These are phyloP conservation scores for Pelobates cultripes DNA, from an alignment of 2,797 vertebrate genomes.

Conservation along the genomic window DNA sequence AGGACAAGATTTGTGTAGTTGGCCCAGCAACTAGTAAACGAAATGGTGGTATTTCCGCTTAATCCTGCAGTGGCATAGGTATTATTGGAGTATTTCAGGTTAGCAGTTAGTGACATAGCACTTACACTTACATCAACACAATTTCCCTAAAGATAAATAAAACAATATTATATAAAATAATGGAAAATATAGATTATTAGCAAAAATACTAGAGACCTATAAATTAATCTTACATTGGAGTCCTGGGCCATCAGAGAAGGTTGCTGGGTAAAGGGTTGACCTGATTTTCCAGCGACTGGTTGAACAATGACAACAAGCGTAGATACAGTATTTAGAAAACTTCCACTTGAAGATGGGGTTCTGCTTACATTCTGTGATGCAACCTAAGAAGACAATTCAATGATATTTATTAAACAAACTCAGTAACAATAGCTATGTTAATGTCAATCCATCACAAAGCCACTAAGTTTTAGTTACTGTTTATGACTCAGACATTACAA, in stretches of 20 bases:
- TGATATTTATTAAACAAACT: too few relatives aligned
- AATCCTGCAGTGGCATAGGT: constrained; percentile 66
- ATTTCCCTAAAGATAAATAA: constrained; percentile 67
- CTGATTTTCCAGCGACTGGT: constrained; percentile 55
- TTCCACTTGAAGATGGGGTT: constrained; percentile 49
- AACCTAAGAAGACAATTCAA: constrained; percentile 4
- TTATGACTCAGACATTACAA: too few relatives aligned
- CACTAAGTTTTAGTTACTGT: too few relatives aligned
- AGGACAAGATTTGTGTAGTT: constrained; percentile 82
- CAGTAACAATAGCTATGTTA: too few relatives aligned
- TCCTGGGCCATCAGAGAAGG: constrained; percentile 64
- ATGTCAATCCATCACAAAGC: too few relatives aligned
- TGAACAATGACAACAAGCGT: constrained; percentile 57
- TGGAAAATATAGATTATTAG: too few relatives aligned
- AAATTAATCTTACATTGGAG: constrained; percentile 57
- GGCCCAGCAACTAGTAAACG: constrained; percentile 81
- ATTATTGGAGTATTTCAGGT: constrained; percentile 70
- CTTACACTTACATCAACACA: constrained; percentile 85
- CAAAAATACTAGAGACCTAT: not conserved
- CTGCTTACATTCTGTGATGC: constrained; percentile 53
- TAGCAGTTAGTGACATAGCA: constrained; percentile 70
- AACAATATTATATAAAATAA: not conserved
- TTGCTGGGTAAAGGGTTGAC: constrained; percentile 62
- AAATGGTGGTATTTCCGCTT: constrained; percentile 77
- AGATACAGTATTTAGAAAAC: constrained; percentile 57